Percentiles rank a stretch among this genome's conserved stretches.
phyloP scores from a whole-genome alignment of 2,888 invertebrate genomes.

The Apantesis nais region DNA sequence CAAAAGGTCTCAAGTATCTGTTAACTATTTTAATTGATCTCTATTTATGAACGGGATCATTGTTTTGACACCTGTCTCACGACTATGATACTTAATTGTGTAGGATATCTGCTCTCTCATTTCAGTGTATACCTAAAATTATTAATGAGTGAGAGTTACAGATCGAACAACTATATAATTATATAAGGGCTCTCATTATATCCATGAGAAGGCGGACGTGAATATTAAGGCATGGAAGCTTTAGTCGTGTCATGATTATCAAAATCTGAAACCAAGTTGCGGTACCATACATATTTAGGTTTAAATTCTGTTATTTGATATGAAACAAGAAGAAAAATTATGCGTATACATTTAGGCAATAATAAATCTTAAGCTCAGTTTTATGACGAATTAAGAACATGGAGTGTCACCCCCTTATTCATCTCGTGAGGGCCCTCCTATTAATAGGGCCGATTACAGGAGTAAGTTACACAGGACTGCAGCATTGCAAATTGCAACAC shows the following conservation, averaged over 20 bases:
- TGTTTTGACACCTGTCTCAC: constrained; percentile 18
- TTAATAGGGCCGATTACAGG: too few species aligned
- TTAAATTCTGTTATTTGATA: too few species aligned
- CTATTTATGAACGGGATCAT: constrained; percentile 16
- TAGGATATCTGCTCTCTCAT: neutral
- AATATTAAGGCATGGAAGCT: neutral
- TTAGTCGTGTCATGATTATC: neutral
- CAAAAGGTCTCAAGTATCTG: constrained; percentile 23
- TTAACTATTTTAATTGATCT: constrained; percentile 23
- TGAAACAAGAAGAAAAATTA: too few species aligned
- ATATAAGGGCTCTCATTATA: neutral
- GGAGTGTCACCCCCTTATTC: too few species aligned
- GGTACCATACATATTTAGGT: neutral
- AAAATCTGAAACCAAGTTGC: neutral
- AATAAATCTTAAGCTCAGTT: too few species aligned
- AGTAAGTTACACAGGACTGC: too few species aligned
- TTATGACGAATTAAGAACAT: too few species aligned
- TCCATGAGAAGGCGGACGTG: neutral
- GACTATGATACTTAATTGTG: neutral
- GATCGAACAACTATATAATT: constrained; percentile 2
- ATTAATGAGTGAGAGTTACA: neutral
- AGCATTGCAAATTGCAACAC: too few species aligned
- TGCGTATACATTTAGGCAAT: neutral
- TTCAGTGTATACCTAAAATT: neutral
- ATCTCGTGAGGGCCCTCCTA: too few species aligned